These are phyloP conservation scores for Forbesichthys agassizii DNA, from an alignment of 2,113 vertebrate species.

Conservation along the genomic window DNA sequence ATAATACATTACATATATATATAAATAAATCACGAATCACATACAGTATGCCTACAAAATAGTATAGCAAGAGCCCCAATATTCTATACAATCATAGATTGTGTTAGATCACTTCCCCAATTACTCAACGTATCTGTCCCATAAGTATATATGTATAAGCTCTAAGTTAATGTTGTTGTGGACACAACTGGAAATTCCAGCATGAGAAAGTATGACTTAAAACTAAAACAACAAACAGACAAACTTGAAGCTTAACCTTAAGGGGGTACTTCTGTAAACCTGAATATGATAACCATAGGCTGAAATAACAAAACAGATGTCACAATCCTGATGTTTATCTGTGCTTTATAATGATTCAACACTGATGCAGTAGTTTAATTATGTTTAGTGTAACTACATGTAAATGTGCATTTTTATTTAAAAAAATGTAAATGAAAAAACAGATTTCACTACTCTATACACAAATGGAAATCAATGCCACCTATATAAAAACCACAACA, in stretches of 20 bases:
- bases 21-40: too few relatives aligned
- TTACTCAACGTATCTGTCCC: too few relatives aligned
- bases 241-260: neutral
- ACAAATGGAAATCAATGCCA: slow-evolving; percentile 57
- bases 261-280: neutral
- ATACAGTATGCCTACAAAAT: too few relatives aligned
- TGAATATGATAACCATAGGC: neutral
- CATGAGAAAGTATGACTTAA: too few relatives aligned
- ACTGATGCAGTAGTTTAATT: slow-evolving; percentile 11
- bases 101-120: too few relatives aligned
- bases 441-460: slow-evolving; percentile 63
- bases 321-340: neutral
- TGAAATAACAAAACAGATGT: neutral
- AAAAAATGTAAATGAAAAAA: slow-evolving; percentile 70
- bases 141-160: too few relatives aligned
- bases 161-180: too few relatives aligned
- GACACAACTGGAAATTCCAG: too few relatives aligned
- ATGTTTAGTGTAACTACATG: slow-evolving; percentile 58
- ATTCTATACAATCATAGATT: too few relatives aligned
- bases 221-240: too few relatives aligned
- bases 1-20: too few relatives aligned
- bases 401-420: slow-evolving; percentile 74
- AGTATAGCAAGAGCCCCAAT: too few relatives aligned
- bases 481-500: slow-evolving; percentile 45
- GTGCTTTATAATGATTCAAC: slow-evolving; percentile 14